Evolutionary conservation across 2,888 invertebrate species (phyloP).

Genomic region (Harmothoe impar): DNA sequence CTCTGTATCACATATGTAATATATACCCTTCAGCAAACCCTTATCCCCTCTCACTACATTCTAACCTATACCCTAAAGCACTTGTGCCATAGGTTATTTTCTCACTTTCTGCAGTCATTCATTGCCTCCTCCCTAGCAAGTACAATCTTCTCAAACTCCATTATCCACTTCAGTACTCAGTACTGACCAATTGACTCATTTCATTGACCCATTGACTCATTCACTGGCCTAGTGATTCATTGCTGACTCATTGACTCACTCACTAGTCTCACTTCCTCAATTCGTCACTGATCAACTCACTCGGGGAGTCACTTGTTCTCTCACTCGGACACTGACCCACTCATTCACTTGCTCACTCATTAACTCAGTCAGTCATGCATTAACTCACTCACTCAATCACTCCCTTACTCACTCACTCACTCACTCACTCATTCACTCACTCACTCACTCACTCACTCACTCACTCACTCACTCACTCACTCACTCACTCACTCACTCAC

Average conservation of each 20-base stretch:
- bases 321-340: neutral
- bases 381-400: neutral
- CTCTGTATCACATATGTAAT: neutral
- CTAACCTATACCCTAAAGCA: neutral
- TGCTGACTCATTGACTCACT: neutral
- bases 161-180: neutral
- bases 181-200: neutral
- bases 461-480: constrained; percentile 23
- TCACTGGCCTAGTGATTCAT: neutral
- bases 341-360: too few species aligned
- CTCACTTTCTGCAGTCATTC: neutral
- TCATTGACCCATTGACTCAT: neutral
- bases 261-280: neutral
- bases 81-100: neutral
- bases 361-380: neutral
- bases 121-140: neutral
- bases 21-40: neutral
- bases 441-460: neutral
- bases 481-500: neutral
- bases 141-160: neutral
- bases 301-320: neutral
- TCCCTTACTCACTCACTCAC: neutral
- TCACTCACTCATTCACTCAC: neutral
- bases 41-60: neutral
- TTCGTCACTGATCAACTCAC: neutral